Evolutionary conservation across 2,797 vertebrate species (phyloP).

Genomic region (Serranus cabrilla): DNA sequence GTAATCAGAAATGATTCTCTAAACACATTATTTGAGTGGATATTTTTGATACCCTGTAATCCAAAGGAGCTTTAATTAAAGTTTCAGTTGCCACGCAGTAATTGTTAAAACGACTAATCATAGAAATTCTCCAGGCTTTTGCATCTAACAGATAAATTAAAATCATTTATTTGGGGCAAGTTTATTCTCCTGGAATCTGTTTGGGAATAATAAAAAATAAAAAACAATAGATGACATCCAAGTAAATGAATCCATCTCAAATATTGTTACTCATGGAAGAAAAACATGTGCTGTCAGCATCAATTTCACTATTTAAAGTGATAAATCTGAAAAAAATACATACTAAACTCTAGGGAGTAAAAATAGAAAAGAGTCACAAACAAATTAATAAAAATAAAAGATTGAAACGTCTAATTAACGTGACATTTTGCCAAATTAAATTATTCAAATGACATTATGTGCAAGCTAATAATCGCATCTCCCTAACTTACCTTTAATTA

Average conservation of each 20-base stretch:
- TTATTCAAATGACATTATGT: conserved; percentile 2
- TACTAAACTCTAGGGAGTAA: background rate
- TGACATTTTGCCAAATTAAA: background rate
- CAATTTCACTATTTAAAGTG: conserved; percentile 6
- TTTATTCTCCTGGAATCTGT: conserved; percentile 30
- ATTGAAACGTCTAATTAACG: background rate
- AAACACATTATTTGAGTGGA: conserved; percentile 35
- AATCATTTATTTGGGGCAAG: conserved; percentile 55
- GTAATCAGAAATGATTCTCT: conserved; percentile 3
- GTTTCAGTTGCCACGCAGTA: conserved; percentile 60
- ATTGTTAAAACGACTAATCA: conserved; percentile 65
- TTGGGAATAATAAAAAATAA: background rate
- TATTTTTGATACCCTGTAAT: conserved; percentile 43
- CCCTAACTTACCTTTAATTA: conserved; percentile 1
- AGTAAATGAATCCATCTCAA: conserved; percentile 26
- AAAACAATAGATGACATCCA: conserved; percentile 20
- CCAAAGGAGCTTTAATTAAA: conserved; percentile 58
- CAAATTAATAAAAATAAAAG: background rate
- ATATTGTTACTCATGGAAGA: conserved; percentile 5
- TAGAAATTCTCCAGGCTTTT: conserved; percentile 43
- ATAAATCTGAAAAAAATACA: no score
- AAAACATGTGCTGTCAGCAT: background rate
- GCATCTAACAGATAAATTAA: conserved; percentile 51
- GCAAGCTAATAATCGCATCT: background rate
- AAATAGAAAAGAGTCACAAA: background rate